Evolutionary conservation across 2,113 vertebrate genomes (phyloP), one percentile per base, ranked within the genome.

Genomic region (Xenotilapia caudafasciata): DNA sequence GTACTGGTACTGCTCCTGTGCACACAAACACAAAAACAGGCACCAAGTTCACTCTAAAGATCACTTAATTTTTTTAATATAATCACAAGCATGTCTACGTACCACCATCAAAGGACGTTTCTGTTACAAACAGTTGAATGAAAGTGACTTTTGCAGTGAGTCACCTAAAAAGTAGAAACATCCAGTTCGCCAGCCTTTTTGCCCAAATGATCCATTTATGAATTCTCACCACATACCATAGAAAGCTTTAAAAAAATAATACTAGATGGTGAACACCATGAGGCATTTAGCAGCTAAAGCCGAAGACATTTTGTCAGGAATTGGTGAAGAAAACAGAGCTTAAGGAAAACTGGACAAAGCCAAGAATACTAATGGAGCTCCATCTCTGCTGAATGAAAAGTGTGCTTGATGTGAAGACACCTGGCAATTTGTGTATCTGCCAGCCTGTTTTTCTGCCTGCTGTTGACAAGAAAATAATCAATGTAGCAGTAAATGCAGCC

Each of bases 1-100:
- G 96, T 99, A 99, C 96, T 99, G 98, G 97, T 99, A 99, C 95
- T 99, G 97, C 89, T 99, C 98, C 99, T 99, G 95, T 35, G 79
- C 31, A 85, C 73, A 90, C 4, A 83, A 13, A 96, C 80, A 90
- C 31, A 87, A 45, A 87, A 33, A 56, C 55, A 91, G 26, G 79
- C 26, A 8, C 28, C 6, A 19, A 2, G 15, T 80, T 49, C 54
- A 75, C 13, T 12, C 60, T 6, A 38, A 23, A 56, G 4, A 55
- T 47, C 9, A 47, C 40, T 14, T 70, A 73, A 6, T 12, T 38
- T 38, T 75, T 31, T 75, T 19, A 5, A 77, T 49, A 49, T 12
- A 77, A 31, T 77, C 15, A 47, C 23, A 47, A 73, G 38, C 40
- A 73, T 47, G 40, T 28, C 21, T 28, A 17, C 6, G 9, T 73